A percentile compares a stretch with the other conserved stretches of the same genome.
Evolutionary conservation across 92 coral and sea anemone species (phyloP).

Genomic region (Meandrina meandrites): DNA sequence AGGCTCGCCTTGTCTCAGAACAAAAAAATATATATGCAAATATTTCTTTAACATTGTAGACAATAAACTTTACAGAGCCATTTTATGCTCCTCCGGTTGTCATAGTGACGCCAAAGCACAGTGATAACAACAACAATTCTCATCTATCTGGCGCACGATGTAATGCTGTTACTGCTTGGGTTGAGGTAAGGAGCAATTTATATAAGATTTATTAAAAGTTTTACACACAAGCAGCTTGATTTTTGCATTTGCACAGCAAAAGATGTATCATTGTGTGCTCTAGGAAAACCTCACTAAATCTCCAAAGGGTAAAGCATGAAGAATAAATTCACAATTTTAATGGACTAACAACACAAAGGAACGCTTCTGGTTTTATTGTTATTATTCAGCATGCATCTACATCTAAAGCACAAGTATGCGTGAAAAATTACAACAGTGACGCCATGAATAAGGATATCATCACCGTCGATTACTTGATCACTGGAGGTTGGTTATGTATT

Average conservation of each 20-base stretch:
- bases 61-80: not conserved
- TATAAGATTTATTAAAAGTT: no score
- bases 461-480: conserved; percentile 19
- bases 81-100: not conserved
- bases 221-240: no score
- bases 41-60: no score
- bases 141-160: not conserved
- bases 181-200: not conserved
- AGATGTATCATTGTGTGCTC: no score
- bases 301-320: no score
- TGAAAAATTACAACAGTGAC: not conserved
- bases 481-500: conserved; percentile 38
- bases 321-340: no score
- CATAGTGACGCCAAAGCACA: not conserved
- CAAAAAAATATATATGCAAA: no score
- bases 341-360: no score
- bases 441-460: not conserved
- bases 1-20: no score
- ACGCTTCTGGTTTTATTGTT: not conserved
- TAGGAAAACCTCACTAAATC: no score
- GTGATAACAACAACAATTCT: not conserved
- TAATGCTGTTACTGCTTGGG: not conserved
- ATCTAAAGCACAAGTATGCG: not conserved
- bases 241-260: no score
- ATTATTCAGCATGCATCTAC: conserved; percentile 4